phyloP scores from a whole-genome alignment of 35 echinoderm and acorn worm genomes.

The Heliocidaris tuberculata region DNA sequence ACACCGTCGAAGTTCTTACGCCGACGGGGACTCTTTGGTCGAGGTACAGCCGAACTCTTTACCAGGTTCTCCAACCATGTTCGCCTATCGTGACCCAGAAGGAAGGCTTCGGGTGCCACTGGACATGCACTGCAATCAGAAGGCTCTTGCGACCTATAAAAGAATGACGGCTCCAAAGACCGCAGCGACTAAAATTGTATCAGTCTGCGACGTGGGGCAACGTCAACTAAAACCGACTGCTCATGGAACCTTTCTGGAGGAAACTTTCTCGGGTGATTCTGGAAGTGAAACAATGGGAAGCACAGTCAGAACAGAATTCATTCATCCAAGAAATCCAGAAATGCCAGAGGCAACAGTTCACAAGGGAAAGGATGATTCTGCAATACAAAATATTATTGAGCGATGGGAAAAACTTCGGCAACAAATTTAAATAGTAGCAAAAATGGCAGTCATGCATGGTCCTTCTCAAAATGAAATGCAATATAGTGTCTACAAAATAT shows the following conservation, averaged over 20 bases:
- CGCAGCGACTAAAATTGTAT: background rate
- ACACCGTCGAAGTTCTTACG: conserved; percentile 32
- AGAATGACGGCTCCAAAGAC: background rate
- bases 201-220: background rate
- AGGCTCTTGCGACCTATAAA: conserved; percentile 7
- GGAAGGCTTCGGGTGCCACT: conserved; percentile 22
- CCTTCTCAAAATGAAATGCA: too few relatives aligned
- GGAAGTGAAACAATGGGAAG: background rate
- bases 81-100: conserved; percentile 5
- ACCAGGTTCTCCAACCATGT: conserved; percentile 40
- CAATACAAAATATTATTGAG: background rate
- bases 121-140: conserved; percentile 32
- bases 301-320: background rate
- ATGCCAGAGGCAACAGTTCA: background rate
- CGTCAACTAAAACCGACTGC: background rate
- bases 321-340: background rate
- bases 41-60: conserved; percentile 15
- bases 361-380: background rate
- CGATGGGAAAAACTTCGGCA: background rate
- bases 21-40: conserved; percentile 21
- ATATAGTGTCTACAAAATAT: too few relatives aligned
- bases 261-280: background rate
- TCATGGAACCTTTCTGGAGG: background rate
- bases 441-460: too few relatives aligned
- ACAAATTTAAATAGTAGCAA: background rate